These are phyloP conservation scores for Mythimna vitellina DNA, from an alignment of 2,888 invertebrate species.

Conservation along the genomic window DNA sequence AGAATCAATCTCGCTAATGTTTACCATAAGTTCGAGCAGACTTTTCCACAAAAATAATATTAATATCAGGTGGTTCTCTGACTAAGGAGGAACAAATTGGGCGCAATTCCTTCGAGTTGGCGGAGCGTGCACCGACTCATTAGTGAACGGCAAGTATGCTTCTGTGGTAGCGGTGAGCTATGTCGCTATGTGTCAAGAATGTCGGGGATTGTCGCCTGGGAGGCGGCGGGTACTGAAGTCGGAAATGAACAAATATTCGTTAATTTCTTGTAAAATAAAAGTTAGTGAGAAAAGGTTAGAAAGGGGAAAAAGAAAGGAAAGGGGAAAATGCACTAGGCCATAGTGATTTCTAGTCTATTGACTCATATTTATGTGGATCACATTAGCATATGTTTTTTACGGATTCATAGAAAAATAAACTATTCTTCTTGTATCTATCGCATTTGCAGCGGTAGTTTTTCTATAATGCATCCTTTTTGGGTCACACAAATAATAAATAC, in stretches of 20 bases:
- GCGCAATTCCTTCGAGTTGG: slow-evolving; percentile 44
- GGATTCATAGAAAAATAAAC: no score
- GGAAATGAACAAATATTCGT: slow-evolving; percentile 18
- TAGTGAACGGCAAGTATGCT: slow-evolving; percentile 46
- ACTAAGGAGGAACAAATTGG: slow-evolving; percentile 35
- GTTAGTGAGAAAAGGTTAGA: neutral
- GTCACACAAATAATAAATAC: no score
- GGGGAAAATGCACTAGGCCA: no score
- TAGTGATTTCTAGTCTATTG: no score
- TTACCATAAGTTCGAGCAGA: slow-evolving; percentile 19
- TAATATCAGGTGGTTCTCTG: slow-evolving; percentile 47
- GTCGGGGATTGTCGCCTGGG: slow-evolving; percentile 9
- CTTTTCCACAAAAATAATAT: slow-evolving; percentile 31
- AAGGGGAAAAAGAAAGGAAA: no score
- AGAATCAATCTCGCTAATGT: slow-evolving; percentile 5
- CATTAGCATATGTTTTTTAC: no score
- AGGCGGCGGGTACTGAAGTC: slow-evolving; percentile 14
- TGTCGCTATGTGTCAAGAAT: slow-evolving; percentile 36
- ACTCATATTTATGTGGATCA: no score
- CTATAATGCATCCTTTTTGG: no score
- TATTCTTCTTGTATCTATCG: no score
- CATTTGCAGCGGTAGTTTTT: no score
- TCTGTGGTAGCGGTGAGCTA: slow-evolving; percentile 25
- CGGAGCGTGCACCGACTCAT: slow-evolving; percentile 58
- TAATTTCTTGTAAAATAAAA: slow-evolving; percentile 16